Percentiles rank a stretch among this genome's conserved stretches.
Conservation (phyloP, 1,140 invertebrate species). For the Agraylea sexmaculata region DNA sequence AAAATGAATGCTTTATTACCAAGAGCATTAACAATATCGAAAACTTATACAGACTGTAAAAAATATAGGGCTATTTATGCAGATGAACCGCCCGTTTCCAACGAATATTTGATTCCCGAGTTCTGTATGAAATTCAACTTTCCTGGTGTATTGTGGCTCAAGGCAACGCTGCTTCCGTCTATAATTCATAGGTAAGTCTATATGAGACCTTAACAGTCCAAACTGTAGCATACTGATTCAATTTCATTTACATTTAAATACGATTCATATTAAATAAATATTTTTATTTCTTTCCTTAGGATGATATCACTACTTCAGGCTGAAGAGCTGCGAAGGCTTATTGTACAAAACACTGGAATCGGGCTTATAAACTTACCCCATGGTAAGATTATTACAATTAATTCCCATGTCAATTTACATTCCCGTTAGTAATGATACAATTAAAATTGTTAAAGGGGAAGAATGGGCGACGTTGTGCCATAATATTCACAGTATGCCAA, state of each 20-base stretch:
- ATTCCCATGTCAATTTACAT: too few relatives aligned
- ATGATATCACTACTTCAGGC: slow-evolving; percentile 66
- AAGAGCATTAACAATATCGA: slow-evolving; percentile 23
- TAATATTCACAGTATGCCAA: too few relatives aligned
- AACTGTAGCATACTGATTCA: too few relatives aligned
- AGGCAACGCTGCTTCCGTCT: slow-evolving; percentile 77
- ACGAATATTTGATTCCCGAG: slow-evolving; percentile 69
- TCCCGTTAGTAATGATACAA: too few relatives aligned
- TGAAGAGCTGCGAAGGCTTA: slow-evolving; percentile 59
- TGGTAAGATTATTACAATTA: too few relatives aligned
- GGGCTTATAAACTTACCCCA: slow-evolving; percentile 23
- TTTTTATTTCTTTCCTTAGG: slow-evolving; percentile 27
- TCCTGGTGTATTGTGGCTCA: slow-evolving; percentile 80
- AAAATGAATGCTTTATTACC: slow-evolving; percentile 26
- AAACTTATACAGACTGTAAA: slow-evolving; percentile 25
- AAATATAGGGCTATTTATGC: slow-evolving; percentile 22
- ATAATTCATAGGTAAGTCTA: slow-evolving; percentile 57
- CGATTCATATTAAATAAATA: neutral
- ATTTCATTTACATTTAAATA: neutral
- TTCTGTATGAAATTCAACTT: slow-evolving; percentile 77
- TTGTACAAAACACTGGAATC: slow-evolving; percentile 35
- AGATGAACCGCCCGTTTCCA: slow-evolving; percentile 10
- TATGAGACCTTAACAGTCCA: too few relatives aligned
- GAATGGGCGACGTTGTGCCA: too few relatives aligned
- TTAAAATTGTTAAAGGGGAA: too few relatives aligned